These are phyloP conservation scores for Cassiopea xamachana DNA, from an alignment of 30 jellyfish, hydroid and myxozoan genomes.

Conservation along the genomic window DNA sequence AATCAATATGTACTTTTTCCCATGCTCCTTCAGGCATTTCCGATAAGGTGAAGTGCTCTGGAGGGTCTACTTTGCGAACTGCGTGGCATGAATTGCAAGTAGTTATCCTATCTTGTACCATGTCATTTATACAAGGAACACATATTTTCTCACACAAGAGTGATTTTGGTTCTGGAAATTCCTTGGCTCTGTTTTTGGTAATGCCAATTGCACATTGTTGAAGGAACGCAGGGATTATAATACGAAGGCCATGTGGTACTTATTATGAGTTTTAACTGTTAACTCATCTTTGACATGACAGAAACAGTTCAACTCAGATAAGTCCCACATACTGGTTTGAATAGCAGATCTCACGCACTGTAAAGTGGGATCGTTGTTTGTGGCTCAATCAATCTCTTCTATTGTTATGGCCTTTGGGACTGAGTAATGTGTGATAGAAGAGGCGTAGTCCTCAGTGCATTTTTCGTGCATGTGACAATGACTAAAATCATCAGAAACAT, in stretches of 20 bases:
- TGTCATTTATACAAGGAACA: constrained; percentile 43
- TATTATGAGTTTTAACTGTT: constrained; percentile 27
- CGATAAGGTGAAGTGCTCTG: constrained; percentile 24
- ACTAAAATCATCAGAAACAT: constrained; percentile 10
- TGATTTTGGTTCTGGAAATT: constrained; percentile 52
- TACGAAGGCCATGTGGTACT: constrained; percentile 19
- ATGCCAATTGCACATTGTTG: constrained; percentile 41
- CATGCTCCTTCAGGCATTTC: constrained; percentile 19
- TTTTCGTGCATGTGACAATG: neutral
- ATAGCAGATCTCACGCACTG: constrained; percentile 26
- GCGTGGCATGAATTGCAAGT: constrained; percentile 63
- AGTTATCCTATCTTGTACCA: constrained; percentile 10
- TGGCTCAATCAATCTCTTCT: constrained; percentile 46
- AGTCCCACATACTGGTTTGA: constrained; percentile 22
- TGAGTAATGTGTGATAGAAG: constrained; percentile 10
- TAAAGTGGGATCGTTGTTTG: constrained; percentile 20
- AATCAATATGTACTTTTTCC: constrained; percentile 12
- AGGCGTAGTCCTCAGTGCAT: constrained; percentile 1
- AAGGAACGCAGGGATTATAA: constrained; percentile 30
- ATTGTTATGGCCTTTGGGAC: constrained; percentile 56
- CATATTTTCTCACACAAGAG: constrained; percentile 21
- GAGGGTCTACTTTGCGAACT: neutral
- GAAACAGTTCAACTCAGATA: neutral
- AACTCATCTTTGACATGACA: constrained; percentile 32
- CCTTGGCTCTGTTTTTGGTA: constrained; percentile 4